phyloP scores from a whole-genome alignment of 1,140 invertebrate genomes.

The silkworm (Bombyx mori) region ASM3026992v2 NC_085129.1:6927001-6927500 shows the following conservation, averaged over 20 bases:
- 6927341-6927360: no score
- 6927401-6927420: no score
- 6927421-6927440: no score
- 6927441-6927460: no score
- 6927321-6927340: no score
- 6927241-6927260: conserved; percentile 9
- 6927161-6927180: conserved; percentile 2
- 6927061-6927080: conserved; percentile 4
- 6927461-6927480: no score
- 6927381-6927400: no score
- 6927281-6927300: conserved; percentile 10
- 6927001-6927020: no score
- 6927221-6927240: conserved; percentile 5
- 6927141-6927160: conserved; percentile 1
- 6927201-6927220: neutral
- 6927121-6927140: conserved; percentile 1
- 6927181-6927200: neutral
- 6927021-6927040: neutral
- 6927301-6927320: conserved; percentile 22
- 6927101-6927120: conserved; percentile 6
- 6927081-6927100: conserved; percentile 5
- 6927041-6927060: conserved; percentile 7
- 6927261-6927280: conserved; percentile 34
- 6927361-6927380: no score
- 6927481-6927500: no score